phyloP scores from a whole-genome alignment of 2,888 invertebrate species.

The Drosophila hamatofila region DNA sequence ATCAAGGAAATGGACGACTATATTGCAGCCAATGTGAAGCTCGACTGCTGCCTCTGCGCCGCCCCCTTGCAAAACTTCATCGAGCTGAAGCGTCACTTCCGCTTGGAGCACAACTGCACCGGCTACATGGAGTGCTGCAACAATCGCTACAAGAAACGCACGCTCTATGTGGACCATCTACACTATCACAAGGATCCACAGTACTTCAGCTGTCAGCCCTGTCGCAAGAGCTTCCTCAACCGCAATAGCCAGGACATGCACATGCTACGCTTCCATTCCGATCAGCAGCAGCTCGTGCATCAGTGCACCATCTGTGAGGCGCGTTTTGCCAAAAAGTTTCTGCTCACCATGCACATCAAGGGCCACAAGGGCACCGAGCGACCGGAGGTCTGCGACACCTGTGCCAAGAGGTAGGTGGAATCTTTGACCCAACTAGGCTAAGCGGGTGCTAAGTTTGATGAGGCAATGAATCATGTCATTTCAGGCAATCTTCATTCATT shows the following conservation, averaged over 20 bases:
- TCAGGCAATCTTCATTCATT: too few species aligned
- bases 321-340: constrained; percentile 72
- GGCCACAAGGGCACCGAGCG: constrained; percentile 71
- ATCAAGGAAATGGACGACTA: constrained; percentile 74
- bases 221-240: constrained; percentile 70
- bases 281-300: constrained; percentile 71
- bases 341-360: constrained; percentile 76
- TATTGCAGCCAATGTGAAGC: constrained; percentile 73
- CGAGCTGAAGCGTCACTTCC: constrained; percentile 73
- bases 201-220: constrained; percentile 70
- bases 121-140: constrained; percentile 77
- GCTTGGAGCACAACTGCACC: constrained; percentile 64
- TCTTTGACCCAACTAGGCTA: too few species aligned
- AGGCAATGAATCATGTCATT: too few species aligned
- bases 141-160: constrained; percentile 75
- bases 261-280: constrained; percentile 74
- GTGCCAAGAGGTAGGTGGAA: constrained; percentile 61
- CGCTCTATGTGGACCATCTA: constrained; percentile 76
- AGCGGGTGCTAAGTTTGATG: too few species aligned
- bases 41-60: constrained; percentile 66
- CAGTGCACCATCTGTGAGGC: constrained; percentile 65
- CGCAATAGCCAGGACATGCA: constrained; percentile 78
- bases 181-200: constrained; percentile 76
- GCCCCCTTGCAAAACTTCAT: constrained; percentile 59
- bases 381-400: constrained; percentile 62